Evolutionary conservation across 2,113 vertebrate species (phyloP), one percentile per base, ranked within the genome.

Genomic region (Xiphias gladius): DNA sequence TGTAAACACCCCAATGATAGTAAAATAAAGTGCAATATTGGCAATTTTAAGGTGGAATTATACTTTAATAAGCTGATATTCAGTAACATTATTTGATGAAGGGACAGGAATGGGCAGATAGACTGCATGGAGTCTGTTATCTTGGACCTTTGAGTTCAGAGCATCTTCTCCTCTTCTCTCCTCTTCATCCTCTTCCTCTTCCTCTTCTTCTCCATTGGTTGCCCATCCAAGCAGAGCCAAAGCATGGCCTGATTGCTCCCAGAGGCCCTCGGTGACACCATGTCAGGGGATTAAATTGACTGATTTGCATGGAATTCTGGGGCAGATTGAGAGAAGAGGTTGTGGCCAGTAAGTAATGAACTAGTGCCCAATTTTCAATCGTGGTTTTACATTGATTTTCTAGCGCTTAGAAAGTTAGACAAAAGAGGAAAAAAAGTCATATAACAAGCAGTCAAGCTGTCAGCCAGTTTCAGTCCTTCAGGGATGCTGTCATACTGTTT

Each of bases 281-380:
- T 88, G 91, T 85, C 80, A 85, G 80, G 76, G 87, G 86, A 89
- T 92, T 88, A 88, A 88, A 93, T 86, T 76, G 82, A 89, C 75
- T 87, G 85, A 90, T 91, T 89, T 91, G 82, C 89, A 90, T 88
- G 76, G 73, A 85, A 82, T 59, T 43, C 16, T 63, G 54, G 65
- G 76, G 61, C 71, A 78, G 55, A 61, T 26, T 64, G 76, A 22
- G 39, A 50, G 62, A 28, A 5, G 39, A 61, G 41, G 41, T 14
- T 43, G 11, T 12, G 20, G 37, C 24, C 24, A 84, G 55, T 39
- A 7, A 70, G 30, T 55, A 80, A 83, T 64, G 59, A 77, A 75
- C 62, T 58, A 26, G 62, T 37, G 50, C 24, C 48, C 46, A 68
- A 13, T 73, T 86, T 67, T 41, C 41, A 73, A 7, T 35, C 32